Evolutionary conservation across 2,888 invertebrate genomes (phyloP), one percentile per base, ranked within the genome.

Genomic region (Eupeodes latifasciatus): DNA sequence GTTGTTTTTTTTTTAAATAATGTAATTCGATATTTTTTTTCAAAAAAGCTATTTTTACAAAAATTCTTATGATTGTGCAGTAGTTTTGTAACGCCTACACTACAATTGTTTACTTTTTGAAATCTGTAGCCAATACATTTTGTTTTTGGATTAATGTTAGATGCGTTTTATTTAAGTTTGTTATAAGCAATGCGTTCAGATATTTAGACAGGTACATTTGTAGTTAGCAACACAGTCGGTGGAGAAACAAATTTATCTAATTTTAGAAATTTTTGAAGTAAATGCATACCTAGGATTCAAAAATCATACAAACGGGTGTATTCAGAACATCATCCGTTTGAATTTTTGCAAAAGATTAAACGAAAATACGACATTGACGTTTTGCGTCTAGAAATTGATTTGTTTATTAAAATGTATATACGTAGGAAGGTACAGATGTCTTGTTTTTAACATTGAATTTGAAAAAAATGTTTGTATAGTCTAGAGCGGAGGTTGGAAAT

Each of bases 11-110:
- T 55, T 72, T 36, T 11, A n/a, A 62, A 62, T 51, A 71, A 16
- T 82, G 86, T 86, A 86, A 86, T 79, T 40, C 75, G 86, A 86
- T 86, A 62, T 85, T 82, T 51, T 59, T 16, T 59, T 81, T 82
- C 16, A 9, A 75, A 83, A 7, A 75, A 83, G 51, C 77, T 86
- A 79, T 83, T 82, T 83, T 79, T 86, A 79, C 55, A 79, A 53
- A 27, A 75, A 55, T 64, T 51, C 27, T 80, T 64, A 40, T 40
- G 55, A 19, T 53, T 67, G n/a, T 66, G 66, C 61, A 81, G 47
- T 74, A 49, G 76, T 78, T 40, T 40, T 81, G 49, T 57, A 64
- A 53, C 62, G 69, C 78, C 77, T 82, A 69, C 66, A 61, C 47
- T 27, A 69, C 2, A 27, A 27, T 57, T 81, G 55, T 81, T 85